Percentiles rank a stretch among this genome's conserved stretches.
These are phyloP conservation scores for Leptonema lineaticorne DNA, from an alignment of 1,140 invertebrate genomes.

Conservation along the genomic window DNA sequence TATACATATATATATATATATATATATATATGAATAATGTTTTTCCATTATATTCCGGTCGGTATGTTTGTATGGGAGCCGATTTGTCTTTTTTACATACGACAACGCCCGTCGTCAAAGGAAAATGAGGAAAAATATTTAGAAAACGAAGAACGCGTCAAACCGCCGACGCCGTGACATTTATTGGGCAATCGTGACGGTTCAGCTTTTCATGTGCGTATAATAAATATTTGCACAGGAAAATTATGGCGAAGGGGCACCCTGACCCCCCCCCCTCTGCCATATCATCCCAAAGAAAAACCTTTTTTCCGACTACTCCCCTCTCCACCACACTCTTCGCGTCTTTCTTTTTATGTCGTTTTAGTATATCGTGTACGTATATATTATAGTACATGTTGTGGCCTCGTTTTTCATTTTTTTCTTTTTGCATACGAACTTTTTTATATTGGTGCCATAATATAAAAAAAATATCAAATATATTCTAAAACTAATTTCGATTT, in stretches of 20 bases:
- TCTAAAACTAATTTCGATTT: too few species aligned
- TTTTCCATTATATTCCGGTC: not conserved
- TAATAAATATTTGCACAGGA: conserved; percentile 9
- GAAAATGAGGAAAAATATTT: conserved; percentile 23
- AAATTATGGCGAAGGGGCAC: conserved; percentile 12
- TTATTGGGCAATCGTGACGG: conserved; percentile 26
- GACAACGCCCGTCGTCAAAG: conserved; percentile 16
- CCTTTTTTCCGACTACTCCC: too few species aligned
- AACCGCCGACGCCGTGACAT: conserved; percentile 15
- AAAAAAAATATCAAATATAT: too few species aligned
- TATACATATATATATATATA: not conserved
- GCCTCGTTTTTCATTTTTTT: too few species aligned
- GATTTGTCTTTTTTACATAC: conserved; percentile 23
- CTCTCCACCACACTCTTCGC: too few species aligned
- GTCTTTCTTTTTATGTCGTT: too few species aligned
- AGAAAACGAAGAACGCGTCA: conserved; percentile 1
- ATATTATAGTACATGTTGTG: too few species aligned
- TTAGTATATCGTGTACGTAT: too few species aligned
- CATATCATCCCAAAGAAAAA: too few species aligned
- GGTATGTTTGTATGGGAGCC: not conserved
- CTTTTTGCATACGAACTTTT: too few species aligned
- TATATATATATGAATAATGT: not conserved
- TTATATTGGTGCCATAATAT: too few species aligned
- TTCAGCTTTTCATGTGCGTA: conserved; percentile 21
- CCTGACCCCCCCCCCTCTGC: too few species aligned